Percentiles rank a stretch among this genome's conserved stretches.
Evolutionary conservation across 92 coral and sea anemone genomes (phyloP).

Genomic region (Parazoanthus darwini): DNA sequence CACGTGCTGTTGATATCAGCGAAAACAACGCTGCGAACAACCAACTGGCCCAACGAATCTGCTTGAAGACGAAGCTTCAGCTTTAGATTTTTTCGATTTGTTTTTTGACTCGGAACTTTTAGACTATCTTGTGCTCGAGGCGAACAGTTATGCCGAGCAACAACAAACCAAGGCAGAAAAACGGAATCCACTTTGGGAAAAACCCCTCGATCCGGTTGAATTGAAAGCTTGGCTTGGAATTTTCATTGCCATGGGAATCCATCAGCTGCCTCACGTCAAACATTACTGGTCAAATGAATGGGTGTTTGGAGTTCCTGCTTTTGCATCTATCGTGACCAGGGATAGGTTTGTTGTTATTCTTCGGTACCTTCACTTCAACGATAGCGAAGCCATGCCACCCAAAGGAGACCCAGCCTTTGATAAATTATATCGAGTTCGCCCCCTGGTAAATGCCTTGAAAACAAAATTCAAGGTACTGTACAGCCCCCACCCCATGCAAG

Average conservation of each 20-base stretch:
- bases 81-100: no score
- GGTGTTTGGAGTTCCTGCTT: slow-evolving; percentile 40
- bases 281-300: slow-evolving; percentile 26
- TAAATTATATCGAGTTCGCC: slow-evolving; percentile 34
- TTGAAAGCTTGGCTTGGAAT: not conserved
- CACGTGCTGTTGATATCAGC: no score
- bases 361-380: slow-evolving; percentile 19
- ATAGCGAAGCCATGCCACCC: slow-evolving; percentile 26
- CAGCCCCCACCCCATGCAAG: slow-evolving; percentile 36
- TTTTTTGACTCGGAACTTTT: no score
- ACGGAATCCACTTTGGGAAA: no score
- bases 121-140: no score
- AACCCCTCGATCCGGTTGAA: no score
- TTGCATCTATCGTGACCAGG: slow-evolving; percentile 36
- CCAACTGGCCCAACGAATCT: no score
- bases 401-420: slow-evolving; percentile 43
- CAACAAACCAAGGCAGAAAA: no score
- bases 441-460: slow-evolving; percentile 28
- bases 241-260: not conserved
- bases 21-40: no score
- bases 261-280: not conserved
- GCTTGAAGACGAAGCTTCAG: no score
- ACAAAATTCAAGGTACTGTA: slow-evolving; percentile 35
- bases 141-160: no score
- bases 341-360: slow-evolving; percentile 30